Conservation (phyloP, 2,888 invertebrate genomes). For the Cataglyphis rosenhaueri region DNA sequence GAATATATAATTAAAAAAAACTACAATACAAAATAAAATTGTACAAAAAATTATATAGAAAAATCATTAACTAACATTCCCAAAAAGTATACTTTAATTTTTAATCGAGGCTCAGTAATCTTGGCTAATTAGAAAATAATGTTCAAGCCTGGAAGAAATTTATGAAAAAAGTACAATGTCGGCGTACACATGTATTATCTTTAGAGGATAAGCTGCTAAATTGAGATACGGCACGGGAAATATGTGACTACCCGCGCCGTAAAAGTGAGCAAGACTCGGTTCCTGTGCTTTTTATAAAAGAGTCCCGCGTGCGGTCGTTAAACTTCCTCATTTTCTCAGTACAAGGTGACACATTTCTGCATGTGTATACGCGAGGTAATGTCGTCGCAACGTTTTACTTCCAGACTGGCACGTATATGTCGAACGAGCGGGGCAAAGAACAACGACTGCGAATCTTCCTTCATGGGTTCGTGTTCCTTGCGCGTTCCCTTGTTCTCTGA, state of each 20-base stretch:
- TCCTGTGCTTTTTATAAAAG: slow-evolving; percentile 66
- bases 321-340: slow-evolving; percentile 62
- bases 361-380: neutral
- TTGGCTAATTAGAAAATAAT: neutral
- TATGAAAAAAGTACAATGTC: neutral
- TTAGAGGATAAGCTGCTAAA: slow-evolving; percentile 30
- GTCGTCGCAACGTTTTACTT: neutral
- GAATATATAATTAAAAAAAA: neutral
- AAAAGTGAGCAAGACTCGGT: slow-evolving; percentile 56
- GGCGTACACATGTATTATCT: neutral
- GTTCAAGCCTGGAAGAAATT: neutral
- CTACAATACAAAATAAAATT: neutral
- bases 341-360: neutral
- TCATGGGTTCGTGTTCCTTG: neutral
- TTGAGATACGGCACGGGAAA: slow-evolving; percentile 29
- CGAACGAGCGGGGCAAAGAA: slow-evolving; percentile 1
- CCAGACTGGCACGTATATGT: neutral
- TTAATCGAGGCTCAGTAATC: neutral
- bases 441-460: slow-evolving; percentile 11
- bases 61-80: neutral
- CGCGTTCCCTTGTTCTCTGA: slow-evolving; percentile 9
- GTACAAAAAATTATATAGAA: neutral
- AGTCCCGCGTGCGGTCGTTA: slow-evolving; percentile 65
- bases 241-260: slow-evolving; percentile 34
- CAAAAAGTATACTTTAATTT: neutral